These are phyloP conservation scores for Tenthredo distinguenda DNA, from an alignment of 2,888 invertebrate species.

Conservation along the genomic window DNA sequence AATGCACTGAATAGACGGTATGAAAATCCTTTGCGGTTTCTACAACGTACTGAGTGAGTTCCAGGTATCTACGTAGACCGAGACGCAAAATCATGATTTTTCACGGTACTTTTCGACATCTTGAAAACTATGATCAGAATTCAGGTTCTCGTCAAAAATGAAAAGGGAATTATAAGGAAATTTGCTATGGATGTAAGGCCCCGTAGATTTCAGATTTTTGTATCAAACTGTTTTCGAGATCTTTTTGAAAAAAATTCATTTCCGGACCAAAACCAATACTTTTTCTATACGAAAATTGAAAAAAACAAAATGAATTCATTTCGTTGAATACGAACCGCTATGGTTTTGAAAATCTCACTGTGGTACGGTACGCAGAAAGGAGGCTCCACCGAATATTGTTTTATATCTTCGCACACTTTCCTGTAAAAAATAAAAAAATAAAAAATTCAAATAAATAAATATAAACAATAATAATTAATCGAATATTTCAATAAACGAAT, in stretches of 20 bases:
- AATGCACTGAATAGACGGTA: not conserved
- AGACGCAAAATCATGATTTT: too few relatives aligned
- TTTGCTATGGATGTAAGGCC: not conserved
- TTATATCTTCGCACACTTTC: constrained; percentile 85
- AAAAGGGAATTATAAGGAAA: too few relatives aligned
- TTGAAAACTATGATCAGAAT: too few relatives aligned
- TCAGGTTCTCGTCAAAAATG: too few relatives aligned
- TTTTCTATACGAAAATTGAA: not conserved
- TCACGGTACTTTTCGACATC: too few relatives aligned
- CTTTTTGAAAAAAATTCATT: not conserved
- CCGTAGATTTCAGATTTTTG: not conserved
- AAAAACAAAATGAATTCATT: not conserved
- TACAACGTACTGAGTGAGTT: not conserved
- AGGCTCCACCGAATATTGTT: constrained; percentile 84
- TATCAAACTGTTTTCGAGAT: not conserved
- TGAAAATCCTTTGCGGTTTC: not conserved
- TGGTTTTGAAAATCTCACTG: constrained; percentile 85
- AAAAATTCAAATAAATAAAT: constrained; percentile 6
- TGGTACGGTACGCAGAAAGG: constrained; percentile 91
- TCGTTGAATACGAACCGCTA: constrained; percentile 81
- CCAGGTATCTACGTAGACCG: too few relatives aligned
- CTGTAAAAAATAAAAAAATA: constrained; percentile 77
- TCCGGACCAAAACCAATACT: too few relatives aligned
- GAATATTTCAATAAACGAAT: not conserved
- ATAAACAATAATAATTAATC: not conserved